Base-by-base conservation (phyloP, 2,113 vertebrate species). In the Egretta garzetta region DNA sequence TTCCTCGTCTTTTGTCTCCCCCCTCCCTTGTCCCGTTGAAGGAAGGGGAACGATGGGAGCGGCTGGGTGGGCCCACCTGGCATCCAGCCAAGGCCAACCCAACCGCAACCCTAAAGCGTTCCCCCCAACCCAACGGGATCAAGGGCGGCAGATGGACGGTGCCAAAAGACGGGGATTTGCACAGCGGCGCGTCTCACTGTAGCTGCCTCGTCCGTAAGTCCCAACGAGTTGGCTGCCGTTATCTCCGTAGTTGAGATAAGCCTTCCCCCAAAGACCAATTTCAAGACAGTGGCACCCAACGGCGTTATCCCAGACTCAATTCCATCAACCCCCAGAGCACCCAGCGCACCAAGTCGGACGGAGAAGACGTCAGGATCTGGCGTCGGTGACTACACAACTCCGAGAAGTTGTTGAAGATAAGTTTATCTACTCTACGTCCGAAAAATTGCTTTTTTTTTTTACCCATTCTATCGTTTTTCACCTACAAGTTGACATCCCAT, bases 171-270 rank as follows among this genome's bases (percentile, higher is more conserved):
- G 49, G 1, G 5, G n/a, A 49, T 59, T 50, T 3, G 2, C 22
- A 7, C 17, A 2, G 3, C 0, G 5, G 15, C 8, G 1, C 2
- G 1, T 33, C 53, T 17, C 55, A 14, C n/a, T 15, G 4, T 21
- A 59, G 41, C 64, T 37, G 41, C 14, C 11, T 32, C 24, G 3
- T 4, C 39, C 35, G 33, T 7, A 1, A 58, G 52, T 19, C 63
- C 33, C 24, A 56, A 47, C 52, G 8, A 18, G 14, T 1, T 9
- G 50, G 50, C 26, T 23, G 50, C 8, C 0, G 2, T 45, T 32
- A 62, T 24, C 50, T 26, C 20, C 1, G 1, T 5, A 32, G 28
- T 63, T 23, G 30, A 58, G 13, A 3, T 30, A 19, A n/a, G 32
- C 28, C 14, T n/a, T 30, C 68, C 58, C 12, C 47, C 20, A 19